Percentiles rank a stretch among this genome's conserved stretches.
Evolutionary conservation across 2,113 vertebrate species (phyloP).

Genomic region (Macrotus californicus): DNA sequence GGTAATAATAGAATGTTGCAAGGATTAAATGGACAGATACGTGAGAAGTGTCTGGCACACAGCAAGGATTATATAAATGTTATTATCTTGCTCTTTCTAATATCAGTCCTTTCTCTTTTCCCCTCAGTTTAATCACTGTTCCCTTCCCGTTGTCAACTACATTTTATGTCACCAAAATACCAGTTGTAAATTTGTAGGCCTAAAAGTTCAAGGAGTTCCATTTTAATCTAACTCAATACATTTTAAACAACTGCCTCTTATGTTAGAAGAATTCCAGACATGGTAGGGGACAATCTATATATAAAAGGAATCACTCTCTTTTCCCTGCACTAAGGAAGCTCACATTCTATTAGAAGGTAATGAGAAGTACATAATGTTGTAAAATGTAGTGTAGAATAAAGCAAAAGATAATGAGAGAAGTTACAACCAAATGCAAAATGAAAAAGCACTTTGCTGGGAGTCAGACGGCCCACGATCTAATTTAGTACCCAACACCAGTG

Average conservation of each 20-base stretch:
- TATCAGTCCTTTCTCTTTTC: not conserved
- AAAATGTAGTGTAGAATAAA: not conserved
- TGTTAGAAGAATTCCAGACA: not conserved
- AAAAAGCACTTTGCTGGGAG: not conserved
- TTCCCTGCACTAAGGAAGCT: not conserved
- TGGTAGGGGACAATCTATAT: not conserved
- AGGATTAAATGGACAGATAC: not conserved
- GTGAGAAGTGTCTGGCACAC: not conserved
- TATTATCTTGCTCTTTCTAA: not conserved
- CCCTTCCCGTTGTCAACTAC: not conserved
- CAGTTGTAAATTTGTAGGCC: not conserved
- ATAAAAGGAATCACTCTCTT: not conserved
- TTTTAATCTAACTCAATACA: slow-evolving; percentile 19
- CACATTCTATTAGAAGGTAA: not conserved
- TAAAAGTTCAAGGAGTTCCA: not conserved
- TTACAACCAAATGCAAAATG: not conserved
- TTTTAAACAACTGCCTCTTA: not conserved
- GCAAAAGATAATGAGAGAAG: not conserved
- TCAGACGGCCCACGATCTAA: not conserved
- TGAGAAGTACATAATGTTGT: not conserved
- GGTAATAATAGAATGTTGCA: not conserved
- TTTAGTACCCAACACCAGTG: not conserved
- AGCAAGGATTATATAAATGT: not conserved
- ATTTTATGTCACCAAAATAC: not conserved
- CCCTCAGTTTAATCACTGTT: not conserved